Percentiles rank a stretch among this genome's conserved stretches.
Conservation (phyloP, 2,113 vertebrate genomes). For the Eudyptes chrysolophus region DNA sequence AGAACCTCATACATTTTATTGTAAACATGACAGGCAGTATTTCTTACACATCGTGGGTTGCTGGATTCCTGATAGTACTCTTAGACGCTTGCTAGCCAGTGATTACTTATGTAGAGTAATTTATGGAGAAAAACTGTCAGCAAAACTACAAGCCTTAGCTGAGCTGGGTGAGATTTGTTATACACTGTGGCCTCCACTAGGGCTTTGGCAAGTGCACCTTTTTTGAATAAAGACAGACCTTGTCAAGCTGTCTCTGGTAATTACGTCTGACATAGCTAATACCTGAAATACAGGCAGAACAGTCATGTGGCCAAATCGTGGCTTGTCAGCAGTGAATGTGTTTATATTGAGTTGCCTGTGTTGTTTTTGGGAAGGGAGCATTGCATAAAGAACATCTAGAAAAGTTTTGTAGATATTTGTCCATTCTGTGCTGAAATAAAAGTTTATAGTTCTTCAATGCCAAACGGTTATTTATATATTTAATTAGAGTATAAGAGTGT, state of each 20-base stretch:
- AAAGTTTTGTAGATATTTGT: not conserved
- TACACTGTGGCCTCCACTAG: not conserved
- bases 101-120: not conserved
- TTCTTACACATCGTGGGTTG: not conserved
- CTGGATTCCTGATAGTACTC: not conserved
- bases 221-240: constrained; percentile 15
- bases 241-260: constrained; percentile 29
- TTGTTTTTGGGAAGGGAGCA: not conserved
- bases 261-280: constrained; percentile 48
- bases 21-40: not conserved
- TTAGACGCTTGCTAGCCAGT: not conserved
- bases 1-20: not conserved
- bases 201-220: not conserved
- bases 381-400: not conserved
- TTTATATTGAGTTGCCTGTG: not conserved
- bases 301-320: constrained; percentile 28
- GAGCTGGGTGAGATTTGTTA: not conserved
- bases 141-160: not conserved
- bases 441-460: not conserved
- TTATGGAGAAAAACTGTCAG: not conserved
- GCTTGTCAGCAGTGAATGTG: not conserved
- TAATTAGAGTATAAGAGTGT: not conserved
- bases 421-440: not conserved
- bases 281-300: constrained; percentile 27
- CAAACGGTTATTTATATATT: not conserved